Evolutionary conservation across 2,888 invertebrate species (phyloP), one percentile per base, ranked within the genome.

Genomic region (Tipula vernalis): DNA sequence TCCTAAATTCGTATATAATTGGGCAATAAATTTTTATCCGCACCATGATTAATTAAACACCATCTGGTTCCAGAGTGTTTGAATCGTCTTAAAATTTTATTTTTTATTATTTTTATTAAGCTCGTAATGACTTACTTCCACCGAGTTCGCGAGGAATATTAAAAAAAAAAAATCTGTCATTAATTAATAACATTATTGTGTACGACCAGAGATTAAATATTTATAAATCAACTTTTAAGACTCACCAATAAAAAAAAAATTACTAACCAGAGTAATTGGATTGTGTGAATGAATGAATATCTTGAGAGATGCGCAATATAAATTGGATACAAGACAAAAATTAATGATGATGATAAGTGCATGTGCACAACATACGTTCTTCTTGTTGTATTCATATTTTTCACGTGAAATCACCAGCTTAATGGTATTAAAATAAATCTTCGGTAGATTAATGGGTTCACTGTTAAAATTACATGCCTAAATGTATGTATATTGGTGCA

Each of bases 301-400:
- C 15, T 51, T 51, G n/a, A 51, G 51, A 51, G 12, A 51, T 51
- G 51, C 51, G 71, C 71, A 71, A 71, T 28, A 71, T 8, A 71
- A 71, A 71, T 71, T 28, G 18, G 28, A 28, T 71, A 28, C 28
- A 71, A 12, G 71, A 71, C 28, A 71, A 71, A 28, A 71, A 71
- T 71, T 71, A 71, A 71, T 71, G 71, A 71, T 71, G 71, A 71
- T 71, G 71, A 71, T 71, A 71, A 71, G 71, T 71, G 71, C 71
- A 71, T 71, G 28, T 28, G 28, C 71, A 28, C 71, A 28, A 28
- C 71, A 71, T n/a, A 71, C 10, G 28, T 71, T 28, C 10, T 28
- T 71, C 71, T 18, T 71, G 5, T 71, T 57, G 15, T 28, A 12
- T 51, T n/a, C 10, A 51, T 10, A 10, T 71, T 28, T 51, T 71